phyloP scores from a whole-genome alignment of 1,140 invertebrate species.

The Papilio aristodemus region DNA sequence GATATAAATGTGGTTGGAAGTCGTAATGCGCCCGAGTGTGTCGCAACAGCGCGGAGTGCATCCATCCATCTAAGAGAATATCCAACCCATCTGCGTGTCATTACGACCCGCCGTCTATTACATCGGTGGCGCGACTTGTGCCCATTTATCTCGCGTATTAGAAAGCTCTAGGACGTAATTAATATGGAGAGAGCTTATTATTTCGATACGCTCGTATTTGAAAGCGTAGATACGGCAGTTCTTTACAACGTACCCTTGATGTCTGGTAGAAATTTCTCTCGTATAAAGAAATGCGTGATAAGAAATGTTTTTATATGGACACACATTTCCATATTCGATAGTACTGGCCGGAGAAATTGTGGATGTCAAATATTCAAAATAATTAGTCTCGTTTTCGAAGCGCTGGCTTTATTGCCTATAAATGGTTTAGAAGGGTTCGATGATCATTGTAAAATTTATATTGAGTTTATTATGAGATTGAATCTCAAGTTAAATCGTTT shows the following conservation, averaged over 20 bases:
- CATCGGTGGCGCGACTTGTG: slow-evolving; percentile 38
- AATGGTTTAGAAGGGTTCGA: slow-evolving; percentile 16
- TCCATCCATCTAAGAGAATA: slow-evolving; percentile 58
- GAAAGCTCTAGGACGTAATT: slow-evolving; percentile 75
- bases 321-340: slow-evolving; percentile 34
- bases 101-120: slow-evolving; percentile 61
- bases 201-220: slow-evolving; percentile 59
- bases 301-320: slow-evolving; percentile 32
- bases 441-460: slow-evolving; percentile 12
- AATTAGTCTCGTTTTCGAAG: slow-evolving; percentile 26
- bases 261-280: slow-evolving; percentile 71
- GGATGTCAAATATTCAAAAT: slow-evolving; percentile 25
- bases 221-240: slow-evolving; percentile 55
- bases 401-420: slow-evolving; percentile 14
- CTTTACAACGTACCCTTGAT: slow-evolving; percentile 49
- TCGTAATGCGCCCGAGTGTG: slow-evolving; percentile 33
- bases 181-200: slow-evolving; percentile 76
- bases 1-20: slow-evolving; percentile 28
- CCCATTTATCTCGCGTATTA: slow-evolving; percentile 66
- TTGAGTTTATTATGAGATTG: background rate
- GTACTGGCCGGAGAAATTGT: slow-evolving; percentile 23
- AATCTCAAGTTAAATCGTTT: background rate
- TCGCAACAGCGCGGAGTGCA: slow-evolving; percentile 46
- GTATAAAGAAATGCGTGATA: slow-evolving; percentile 54
- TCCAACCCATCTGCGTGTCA: slow-evolving; percentile 55